Evolutionary conservation across 2,888 invertebrate species (phyloP).

Genomic region (Hecatera dysodea): DNA sequence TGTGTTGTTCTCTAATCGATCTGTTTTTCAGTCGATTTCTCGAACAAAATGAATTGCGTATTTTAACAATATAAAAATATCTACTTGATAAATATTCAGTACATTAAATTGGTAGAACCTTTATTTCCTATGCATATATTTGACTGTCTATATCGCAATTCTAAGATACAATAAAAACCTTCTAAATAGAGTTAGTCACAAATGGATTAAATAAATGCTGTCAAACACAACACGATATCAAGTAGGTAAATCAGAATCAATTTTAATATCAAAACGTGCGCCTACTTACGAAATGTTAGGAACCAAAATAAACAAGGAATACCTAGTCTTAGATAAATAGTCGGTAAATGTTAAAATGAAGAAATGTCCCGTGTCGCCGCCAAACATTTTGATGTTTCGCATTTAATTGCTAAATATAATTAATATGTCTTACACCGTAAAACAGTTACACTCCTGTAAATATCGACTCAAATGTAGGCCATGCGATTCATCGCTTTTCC

Average conservation of each 20-base stretch:
- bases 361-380: conserved; percentile 84
- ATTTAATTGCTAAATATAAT: conserved; percentile 89
- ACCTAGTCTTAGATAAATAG: conserved; percentile 80
- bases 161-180: too few species aligned
- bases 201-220: not conserved
- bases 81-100: too few species aligned
- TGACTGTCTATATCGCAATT: not conserved
- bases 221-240: conserved; percentile 36
- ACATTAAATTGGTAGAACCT: too few species aligned
- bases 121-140: not conserved
- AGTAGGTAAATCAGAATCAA: conserved; percentile 51
- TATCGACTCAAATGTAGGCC: conserved; percentile 72
- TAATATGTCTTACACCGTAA: conserved; percentile 79
- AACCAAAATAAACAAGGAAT: conserved; percentile 82
- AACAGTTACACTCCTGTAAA: conserved; percentile 78
- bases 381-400: conserved; percentile 83
- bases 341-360: conserved; percentile 80
- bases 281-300: conserved; percentile 70
- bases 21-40: not conserved
- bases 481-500: conserved; percentile 51
- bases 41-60: not conserved
- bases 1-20: not conserved
- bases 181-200: too few species aligned
- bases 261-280: conserved; percentile 58
- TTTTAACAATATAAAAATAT: too few species aligned